Evolutionary conservation across 2,888 invertebrate species (phyloP), one percentile per base, ranked within the genome.

Genomic region (Stenotaenia linearis): DNA sequence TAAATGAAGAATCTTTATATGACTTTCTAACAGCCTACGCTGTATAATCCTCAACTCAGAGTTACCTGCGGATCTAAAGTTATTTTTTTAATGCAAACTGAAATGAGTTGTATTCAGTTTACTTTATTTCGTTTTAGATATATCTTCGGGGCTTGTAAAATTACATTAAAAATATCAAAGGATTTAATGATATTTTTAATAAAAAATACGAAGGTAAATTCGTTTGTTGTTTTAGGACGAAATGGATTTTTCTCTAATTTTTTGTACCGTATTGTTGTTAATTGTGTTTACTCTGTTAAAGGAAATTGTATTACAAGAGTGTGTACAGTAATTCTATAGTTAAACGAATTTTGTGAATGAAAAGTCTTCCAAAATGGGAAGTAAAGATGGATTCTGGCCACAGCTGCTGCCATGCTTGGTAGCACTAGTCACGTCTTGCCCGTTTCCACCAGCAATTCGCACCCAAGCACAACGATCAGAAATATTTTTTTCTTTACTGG

Each of bases 381-480:
- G 69, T 69, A 69, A 69, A 69, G 69, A 69, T 69, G 69, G 69
- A 69, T 69, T 69, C 69, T 28, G 69, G 1, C 9, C 69, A 69
- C 69, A 69, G 69, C 69, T 69, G 69, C 69, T 69, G 69, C 69
- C 69, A 28, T 69, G 69, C 69, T 69, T 69, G 69, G 28, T 25
- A 25, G 69, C 69, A 69, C 69, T 69, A 69, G 69, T 69, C 69
- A 69, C 69, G 69, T 69, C 69, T 69, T 6, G 69, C 9, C 69
- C 23, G 69, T 69, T 69, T 69, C 69, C 23, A 69, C 69, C 69
- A 69, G 69, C 69, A 69, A 69, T 69, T 69, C 69, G 69, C 69
- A 69, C 69, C 69, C 69, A 69, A 69, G 69, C 69, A 69, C 69
- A 69, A 69, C 69, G 69, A 69, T 69, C 69, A 69, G 69, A 28